A percentile compares a stretch with the other conserved stretches of the same genome.
These are phyloP conservation scores for Smithornis capensis DNA, from an alignment of 2,113 vertebrate species.

Conservation along the genomic window DNA sequence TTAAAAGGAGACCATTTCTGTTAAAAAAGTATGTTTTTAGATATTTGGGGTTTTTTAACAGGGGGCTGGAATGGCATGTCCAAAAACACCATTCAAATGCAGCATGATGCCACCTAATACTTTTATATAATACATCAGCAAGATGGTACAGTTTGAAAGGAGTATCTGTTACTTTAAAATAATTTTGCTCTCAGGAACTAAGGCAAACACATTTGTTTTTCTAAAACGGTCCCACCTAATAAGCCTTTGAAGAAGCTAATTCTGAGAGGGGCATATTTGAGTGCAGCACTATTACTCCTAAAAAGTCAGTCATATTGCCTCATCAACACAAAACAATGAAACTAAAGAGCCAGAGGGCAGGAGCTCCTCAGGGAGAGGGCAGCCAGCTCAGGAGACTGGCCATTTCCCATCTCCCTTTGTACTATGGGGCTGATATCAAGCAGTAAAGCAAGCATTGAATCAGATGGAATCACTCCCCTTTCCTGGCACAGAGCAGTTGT, in stretches of 20 bases:
- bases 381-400: background rate
- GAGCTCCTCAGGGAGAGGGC: background rate
- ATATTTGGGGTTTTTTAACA: background rate
- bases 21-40: background rate
- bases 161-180: background rate
- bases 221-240: background rate
- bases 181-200: background rate
- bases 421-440: background rate
- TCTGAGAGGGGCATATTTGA: background rate
- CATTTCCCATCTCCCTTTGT: background rate
- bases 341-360: background rate
- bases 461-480: background rate
- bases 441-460: background rate
- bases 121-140: background rate
- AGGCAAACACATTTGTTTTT: background rate
- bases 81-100: background rate
- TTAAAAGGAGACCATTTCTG: background rate
- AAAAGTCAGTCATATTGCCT: conserved; percentile 24
- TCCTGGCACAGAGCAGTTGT: background rate
- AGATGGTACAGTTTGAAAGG: background rate
- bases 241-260: background rate
- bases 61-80: background rate
- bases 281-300: background rate
- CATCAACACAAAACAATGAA: background rate
- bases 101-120: background rate